Evolutionary conservation across 2,113 vertebrate genomes (phyloP).

Genomic region (Apteryx mantelli): DNA sequence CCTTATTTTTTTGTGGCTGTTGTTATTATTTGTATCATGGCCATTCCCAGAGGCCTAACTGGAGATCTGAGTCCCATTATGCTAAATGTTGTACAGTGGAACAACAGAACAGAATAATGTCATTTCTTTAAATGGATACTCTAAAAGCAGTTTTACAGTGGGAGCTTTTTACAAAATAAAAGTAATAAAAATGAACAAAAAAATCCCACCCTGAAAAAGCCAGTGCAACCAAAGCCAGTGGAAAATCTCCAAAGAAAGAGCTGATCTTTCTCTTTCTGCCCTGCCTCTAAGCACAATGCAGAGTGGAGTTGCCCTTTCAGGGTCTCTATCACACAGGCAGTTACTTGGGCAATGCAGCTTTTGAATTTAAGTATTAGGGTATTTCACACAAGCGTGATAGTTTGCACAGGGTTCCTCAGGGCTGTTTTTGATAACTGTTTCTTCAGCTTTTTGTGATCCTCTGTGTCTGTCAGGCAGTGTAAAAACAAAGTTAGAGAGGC

Average conservation of each 20-base stretch:
- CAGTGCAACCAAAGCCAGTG: not conserved
- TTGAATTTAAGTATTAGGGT: accelerated
- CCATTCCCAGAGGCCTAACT: not conserved
- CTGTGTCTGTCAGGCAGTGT: not conserved
- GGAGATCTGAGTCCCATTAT: not conserved
- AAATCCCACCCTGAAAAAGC: not conserved
- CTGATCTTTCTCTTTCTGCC: not conserved
- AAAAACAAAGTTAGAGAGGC: not conserved
- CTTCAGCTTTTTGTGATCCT: accelerated
- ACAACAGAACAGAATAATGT: not conserved
- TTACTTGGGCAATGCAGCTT: not conserved
- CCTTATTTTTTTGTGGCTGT: not conserved
- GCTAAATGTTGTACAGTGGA: not conserved
- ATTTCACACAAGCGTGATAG: not conserved
- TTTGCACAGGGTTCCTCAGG: not conserved
- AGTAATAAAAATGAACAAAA: not conserved
- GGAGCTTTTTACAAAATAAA: not conserved
- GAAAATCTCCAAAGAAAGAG: not conserved
- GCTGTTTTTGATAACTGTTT: not conserved
- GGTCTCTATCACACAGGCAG: accelerated
- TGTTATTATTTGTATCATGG: accelerated
- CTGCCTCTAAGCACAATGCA: accelerated
- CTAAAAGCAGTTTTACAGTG: not conserved
- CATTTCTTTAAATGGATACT: not conserved
- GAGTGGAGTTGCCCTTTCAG: not conserved